phyloP scores from a whole-genome alignment of 2,113 vertebrate genomes.

The Corydoras maculifer region DNA sequence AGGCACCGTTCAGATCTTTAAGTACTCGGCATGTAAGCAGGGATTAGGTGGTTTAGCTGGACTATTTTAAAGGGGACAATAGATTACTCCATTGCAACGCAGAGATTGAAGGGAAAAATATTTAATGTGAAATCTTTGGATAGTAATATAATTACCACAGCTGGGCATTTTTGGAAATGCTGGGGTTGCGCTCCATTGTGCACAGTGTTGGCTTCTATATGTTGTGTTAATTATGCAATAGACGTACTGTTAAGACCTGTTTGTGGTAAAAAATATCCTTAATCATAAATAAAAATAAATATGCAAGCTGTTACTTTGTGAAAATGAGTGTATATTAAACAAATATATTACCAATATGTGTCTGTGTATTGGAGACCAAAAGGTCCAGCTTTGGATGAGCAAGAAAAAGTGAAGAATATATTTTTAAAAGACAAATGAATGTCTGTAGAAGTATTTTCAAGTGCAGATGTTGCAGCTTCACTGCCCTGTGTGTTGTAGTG shows the following conservation, averaged over 20 bases:
- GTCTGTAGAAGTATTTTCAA: constrained; percentile 12
- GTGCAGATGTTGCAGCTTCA: neutral
- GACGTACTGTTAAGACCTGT: constrained; percentile 2
- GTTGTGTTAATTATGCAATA: too few relatives aligned
- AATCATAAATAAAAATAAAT: too few relatives aligned
- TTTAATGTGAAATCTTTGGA: neutral
- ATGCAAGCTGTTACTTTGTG: too few relatives aligned
- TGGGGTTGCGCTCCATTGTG: constrained; percentile 18
- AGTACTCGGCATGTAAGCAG: constrained; percentile 1
- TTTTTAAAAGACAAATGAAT: neutral
- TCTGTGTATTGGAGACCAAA: neutral
- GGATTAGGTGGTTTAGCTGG: constrained; percentile 1
- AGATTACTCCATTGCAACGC: neutral
- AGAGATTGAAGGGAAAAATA: constrained; percentile 4
- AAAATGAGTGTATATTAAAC: neutral
- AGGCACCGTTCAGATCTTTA: neutral
- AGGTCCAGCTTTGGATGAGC: neutral
- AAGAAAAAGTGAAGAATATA: neutral
- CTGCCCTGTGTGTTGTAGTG: neutral
- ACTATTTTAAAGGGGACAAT: constrained; percentile 8
- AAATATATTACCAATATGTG: neutral
- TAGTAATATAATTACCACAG: constrained; percentile 11
- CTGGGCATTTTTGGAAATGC: constrained; percentile 3
- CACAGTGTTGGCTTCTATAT: constrained; percentile 17
- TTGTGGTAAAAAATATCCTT: constrained; percentile 1